Conservation (phyloP, 2,888 invertebrate genomes). For the Craniophora ligustri region DNA sequence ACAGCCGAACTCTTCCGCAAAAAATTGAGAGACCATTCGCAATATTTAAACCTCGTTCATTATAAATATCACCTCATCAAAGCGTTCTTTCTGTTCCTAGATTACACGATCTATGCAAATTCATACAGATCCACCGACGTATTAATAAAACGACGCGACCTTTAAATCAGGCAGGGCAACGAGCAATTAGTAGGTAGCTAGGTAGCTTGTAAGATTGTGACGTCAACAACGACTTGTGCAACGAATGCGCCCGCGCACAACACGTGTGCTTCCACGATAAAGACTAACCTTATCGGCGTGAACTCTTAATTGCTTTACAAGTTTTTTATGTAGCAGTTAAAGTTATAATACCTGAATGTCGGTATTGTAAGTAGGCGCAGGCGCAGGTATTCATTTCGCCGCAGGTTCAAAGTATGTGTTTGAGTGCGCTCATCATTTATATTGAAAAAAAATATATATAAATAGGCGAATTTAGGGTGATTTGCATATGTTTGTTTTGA, state of each 20-base stretch:
- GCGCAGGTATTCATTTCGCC: too few relatives aligned
- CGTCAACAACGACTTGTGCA: slow-evolving; percentile 35
- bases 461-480: too few relatives aligned
- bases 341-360: not conserved
- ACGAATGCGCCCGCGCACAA: slow-evolving; percentile 26
- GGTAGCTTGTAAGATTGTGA: slow-evolving; percentile 23
- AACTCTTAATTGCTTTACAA: slow-evolving; percentile 34
- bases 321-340: slow-evolving; percentile 9
- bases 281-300: slow-evolving; percentile 15
- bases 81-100: not conserved
- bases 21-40: too few relatives aligned
- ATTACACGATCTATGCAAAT: not conserved
- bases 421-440: too few relatives aligned
- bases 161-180: slow-evolving; percentile 42
- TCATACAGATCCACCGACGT: not conserved
- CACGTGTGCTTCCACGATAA: slow-evolving; percentile 28
- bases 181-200: slow-evolving; percentile 32
- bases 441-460: too few relatives aligned
- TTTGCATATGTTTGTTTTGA: too few relatives aligned
- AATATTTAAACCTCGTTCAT: not conserved
- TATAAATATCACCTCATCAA: not conserved
- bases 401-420: too few relatives aligned
- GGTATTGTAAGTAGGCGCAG: too few relatives aligned
- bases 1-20: too few relatives aligned
- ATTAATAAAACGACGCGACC: slow-evolving; percentile 23